Conservation (phyloP, 2,113 vertebrate species). For the Plotosus lineatus region DNA sequence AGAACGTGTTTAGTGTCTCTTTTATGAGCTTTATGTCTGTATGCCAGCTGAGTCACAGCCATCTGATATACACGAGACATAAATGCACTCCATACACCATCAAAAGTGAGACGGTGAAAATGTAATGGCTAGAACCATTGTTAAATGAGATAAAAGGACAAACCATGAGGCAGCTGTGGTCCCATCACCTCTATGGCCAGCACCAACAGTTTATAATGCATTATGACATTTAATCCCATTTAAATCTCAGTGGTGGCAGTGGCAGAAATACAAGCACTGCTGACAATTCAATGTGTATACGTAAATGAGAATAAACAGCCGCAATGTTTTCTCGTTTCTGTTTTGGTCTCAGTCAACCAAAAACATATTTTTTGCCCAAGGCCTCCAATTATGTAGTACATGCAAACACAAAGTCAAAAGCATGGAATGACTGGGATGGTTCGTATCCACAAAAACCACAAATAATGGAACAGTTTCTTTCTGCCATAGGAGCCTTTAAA, state of each 20-base stretch:
- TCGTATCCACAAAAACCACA: slow-evolving; percentile 63
- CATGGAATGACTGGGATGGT: slow-evolving; percentile 56
- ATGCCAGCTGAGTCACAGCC: slow-evolving; percentile 29
- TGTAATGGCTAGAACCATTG: neutral
- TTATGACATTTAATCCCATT: slow-evolving; percentile 19
- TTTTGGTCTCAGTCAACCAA: neutral
- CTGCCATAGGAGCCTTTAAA: slow-evolving; percentile 55
- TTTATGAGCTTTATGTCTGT: slow-evolving; percentile 35
- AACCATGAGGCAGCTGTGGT: neutral
- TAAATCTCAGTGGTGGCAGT: neutral
- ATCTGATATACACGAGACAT: slow-evolving; percentile 23
- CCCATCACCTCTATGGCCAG: neutral
- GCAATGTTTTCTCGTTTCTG: neutral
- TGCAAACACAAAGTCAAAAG: slow-evolving; percentile 15
- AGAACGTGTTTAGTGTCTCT: neutral
- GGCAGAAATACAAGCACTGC: slow-evolving; percentile 5
- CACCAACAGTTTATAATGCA: neutral
- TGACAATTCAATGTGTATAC: neutral
- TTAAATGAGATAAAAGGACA: slow-evolving; percentile 2
- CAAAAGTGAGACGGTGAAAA: slow-evolving; percentile 1
- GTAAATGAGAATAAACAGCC: neutral
- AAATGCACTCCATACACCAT: neutral
- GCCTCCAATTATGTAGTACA: neutral
- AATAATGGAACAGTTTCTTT: slow-evolving; percentile 54
- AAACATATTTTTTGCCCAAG: slow-evolving; percentile 13